These are phyloP conservation scores for Zele albiditarsus DNA, from an alignment of 2,888 invertebrate species.

Conservation along the genomic window DNA sequence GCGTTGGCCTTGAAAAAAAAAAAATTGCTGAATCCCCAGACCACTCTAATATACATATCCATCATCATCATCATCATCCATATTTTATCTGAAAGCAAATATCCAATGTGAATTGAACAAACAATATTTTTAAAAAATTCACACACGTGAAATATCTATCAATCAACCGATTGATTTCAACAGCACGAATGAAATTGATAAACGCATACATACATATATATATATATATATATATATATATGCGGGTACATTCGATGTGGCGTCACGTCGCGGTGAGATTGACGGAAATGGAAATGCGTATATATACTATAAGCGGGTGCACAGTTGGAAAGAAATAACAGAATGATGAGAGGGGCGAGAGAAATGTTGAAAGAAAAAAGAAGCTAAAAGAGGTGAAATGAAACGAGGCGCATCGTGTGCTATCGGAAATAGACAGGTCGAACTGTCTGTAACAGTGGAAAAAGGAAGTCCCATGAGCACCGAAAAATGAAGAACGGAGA, in stretches of 20 bases:
- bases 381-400: neutral
- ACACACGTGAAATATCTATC: constrained; percentile 19
- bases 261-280: constrained; percentile 26
- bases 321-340: constrained; percentile 9
- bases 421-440: constrained; percentile 43
- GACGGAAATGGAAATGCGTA: constrained; percentile 35
- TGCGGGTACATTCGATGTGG: constrained; percentile 22
- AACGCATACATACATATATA: neutral
- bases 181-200: constrained; percentile 24
- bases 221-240: neutral
- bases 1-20: too few relatives aligned
- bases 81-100: neutral
- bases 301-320: neutral
- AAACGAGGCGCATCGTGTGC: constrained; percentile 27
- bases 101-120: constrained; percentile 1
- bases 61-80: neutral
- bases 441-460: constrained; percentile 36
- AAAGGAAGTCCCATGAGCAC: constrained; percentile 36
- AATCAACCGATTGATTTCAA: constrained; percentile 23
- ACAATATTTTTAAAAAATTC: constrained; percentile 1
- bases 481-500: constrained; percentile 40
- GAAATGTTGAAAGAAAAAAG: neutral
- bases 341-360: neutral
- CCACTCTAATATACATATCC: neutral
- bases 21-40: too few relatives aligned